Conservation (phyloP, 23 tunicate genomes). For the Diplosoma virens region DNA sequence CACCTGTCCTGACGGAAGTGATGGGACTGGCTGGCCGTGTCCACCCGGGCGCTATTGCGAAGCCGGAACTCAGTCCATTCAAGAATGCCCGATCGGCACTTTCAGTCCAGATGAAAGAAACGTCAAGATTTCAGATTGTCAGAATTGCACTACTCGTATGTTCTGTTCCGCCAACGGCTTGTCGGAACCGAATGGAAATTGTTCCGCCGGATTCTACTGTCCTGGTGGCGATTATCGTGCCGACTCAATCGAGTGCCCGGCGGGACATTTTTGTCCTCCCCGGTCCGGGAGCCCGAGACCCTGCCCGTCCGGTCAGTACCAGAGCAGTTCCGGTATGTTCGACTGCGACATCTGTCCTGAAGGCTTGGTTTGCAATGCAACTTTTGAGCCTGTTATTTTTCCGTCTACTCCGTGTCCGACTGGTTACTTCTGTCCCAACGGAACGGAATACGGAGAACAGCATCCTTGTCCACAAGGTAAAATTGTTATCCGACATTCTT, state of each 20-base stretch:
- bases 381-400: constrained; percentile 55
- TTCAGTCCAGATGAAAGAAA: constrained; percentile 27
- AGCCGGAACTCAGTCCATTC: constrained; percentile 41
- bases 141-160: constrained; percentile 59
- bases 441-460: constrained; percentile 62
- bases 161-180: constrained; percentile 56
- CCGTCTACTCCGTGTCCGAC: constrained; percentile 62
- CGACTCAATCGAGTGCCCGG: constrained; percentile 49
- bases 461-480: constrained; percentile 79
- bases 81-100: constrained; percentile 70
- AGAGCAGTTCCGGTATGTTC: constrained; percentile 25
- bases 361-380: constrained; percentile 79
- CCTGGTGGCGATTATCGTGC: constrained; percentile 66
- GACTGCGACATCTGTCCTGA: constrained; percentile 75
- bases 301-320: constrained; percentile 83
- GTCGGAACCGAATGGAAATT: constrained; percentile 49
- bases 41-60: constrained; percentile 73
- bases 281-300: constrained; percentile 28
- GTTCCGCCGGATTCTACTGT: constrained; percentile 84
- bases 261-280: constrained; percentile 66
- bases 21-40: constrained; percentile 75
- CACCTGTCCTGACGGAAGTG: constrained; percentile 48
- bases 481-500: background rate
- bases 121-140: constrained; percentile 46
- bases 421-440: constrained; percentile 80